Percentiles rank a stretch among this genome's conserved stretches.
These are phyloP conservation scores for Lithobates pipiens DNA, from an alignment of 2,797 vertebrate species.

Conservation along the genomic window DNA sequence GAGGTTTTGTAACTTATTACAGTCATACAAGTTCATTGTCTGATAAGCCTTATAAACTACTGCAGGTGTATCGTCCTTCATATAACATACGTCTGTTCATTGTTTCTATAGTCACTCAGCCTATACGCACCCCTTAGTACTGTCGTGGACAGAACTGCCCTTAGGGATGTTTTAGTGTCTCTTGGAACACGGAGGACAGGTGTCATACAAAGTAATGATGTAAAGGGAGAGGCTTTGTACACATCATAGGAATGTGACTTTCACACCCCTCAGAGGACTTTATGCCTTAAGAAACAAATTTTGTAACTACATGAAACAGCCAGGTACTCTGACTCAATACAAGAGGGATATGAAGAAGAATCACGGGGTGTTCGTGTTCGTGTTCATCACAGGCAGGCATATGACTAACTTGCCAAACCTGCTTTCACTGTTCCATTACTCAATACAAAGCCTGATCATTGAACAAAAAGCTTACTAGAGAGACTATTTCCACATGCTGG, in stretches of 20 bases:
- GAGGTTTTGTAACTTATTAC: too few relatives aligned
- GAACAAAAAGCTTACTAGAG: neutral
- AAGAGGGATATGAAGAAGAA: neutral
- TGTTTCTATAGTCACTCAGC: too few relatives aligned
- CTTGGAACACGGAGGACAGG: neutral
- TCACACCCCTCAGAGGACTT: too few relatives aligned
- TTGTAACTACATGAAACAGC: neutral
- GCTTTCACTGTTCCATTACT: conserved; percentile 11
- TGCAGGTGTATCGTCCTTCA: too few relatives aligned
- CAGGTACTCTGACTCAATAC: neutral
- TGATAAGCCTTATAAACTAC: too few relatives aligned
- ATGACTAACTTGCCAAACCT: conserved; percentile 12
- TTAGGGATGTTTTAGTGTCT: too few relatives aligned
- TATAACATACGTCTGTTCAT: too few relatives aligned
- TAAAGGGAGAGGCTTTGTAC: too few relatives aligned
- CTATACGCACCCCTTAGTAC: too few relatives aligned
- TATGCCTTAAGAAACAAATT: neutral
- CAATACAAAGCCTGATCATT: neutral
- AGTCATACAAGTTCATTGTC: too few relatives aligned
- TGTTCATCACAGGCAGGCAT: neutral
- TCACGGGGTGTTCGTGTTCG: too few relatives aligned
- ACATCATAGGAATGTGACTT: neutral
- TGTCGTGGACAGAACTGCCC: too few relatives aligned
- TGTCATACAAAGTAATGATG: neutral
- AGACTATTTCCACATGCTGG: neutral